These are phyloP conservation scores for Chalcis sispes DNA, from an alignment of 2,888 invertebrate species.

Conservation along the genomic window DNA sequence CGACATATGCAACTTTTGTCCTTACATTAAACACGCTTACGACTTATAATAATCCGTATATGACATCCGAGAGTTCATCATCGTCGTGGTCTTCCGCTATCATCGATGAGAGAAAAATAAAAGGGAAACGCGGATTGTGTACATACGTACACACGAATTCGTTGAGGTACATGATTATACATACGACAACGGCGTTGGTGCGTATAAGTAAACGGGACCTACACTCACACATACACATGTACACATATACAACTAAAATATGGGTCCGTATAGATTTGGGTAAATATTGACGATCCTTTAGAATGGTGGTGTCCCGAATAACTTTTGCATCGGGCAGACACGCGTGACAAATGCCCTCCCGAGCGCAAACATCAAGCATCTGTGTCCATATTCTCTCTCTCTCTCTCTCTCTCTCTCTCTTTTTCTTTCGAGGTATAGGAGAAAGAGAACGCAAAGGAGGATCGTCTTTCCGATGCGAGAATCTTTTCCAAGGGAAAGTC, in stretches of 20 bases:
- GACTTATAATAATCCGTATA: conserved; percentile 21
- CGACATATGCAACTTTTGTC: background rate
- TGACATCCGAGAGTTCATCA: too few species aligned
- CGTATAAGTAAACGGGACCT: conserved; percentile 62
- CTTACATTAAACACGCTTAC: background rate
- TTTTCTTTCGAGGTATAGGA: too few species aligned
- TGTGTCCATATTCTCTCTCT: conserved; percentile 69
- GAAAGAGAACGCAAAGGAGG: too few species aligned
- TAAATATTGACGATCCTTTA: conserved; percentile 75
- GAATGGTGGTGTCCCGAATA: too few species aligned
- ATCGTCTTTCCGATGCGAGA: background rate
- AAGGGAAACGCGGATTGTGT: background rate
- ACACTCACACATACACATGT: conserved; percentile 70
- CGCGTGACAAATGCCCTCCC: conserved; percentile 75
- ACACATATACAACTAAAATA: too few species aligned
- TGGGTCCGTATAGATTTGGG: conserved; percentile 64
- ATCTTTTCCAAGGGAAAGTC: too few species aligned
- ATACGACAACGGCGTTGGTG: conserved; percentile 53
- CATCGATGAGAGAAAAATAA: too few species aligned
- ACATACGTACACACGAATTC: background rate
- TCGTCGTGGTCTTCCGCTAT: too few species aligned
- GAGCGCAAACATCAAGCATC: conserved; percentile 74
- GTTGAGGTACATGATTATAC: background rate
- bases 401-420: too few species aligned
- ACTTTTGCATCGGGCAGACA: conserved; percentile 64